Base-by-base conservation (phyloP, 2,888 invertebrate species). In the Dynastes tityus region DNA sequence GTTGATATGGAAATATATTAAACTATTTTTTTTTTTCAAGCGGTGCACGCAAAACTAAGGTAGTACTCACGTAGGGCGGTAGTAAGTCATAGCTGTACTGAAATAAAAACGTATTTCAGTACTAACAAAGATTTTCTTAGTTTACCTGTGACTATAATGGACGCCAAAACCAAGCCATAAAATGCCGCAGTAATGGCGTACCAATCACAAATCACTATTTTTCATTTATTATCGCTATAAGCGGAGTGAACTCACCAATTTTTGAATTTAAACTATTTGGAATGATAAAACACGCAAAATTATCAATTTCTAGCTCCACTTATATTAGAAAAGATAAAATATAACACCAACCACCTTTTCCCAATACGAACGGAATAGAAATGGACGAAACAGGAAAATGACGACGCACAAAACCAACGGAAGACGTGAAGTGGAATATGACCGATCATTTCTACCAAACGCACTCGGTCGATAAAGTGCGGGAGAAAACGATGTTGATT, bases 21-120 rank as follows among this genome's bases (percentile, higher is more conserved):
- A 22, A 58, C 13, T 37, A 37, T 37, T 37, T 5, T 49, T 53
- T 49, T 53, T 64, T 67, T 71, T 71, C 45, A 65, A 53, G 27
- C 45, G 64, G 61, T 13, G 40, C 32, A 40, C 22, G 45, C 40
- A 37, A 67, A 64, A 65, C 29, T 22, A 65, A 63, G 64, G 29
- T 37, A 53, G 16, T 79, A 70, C 85, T 86, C 84, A 87, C 87
- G 86, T 86, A 51, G 87, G 87, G 77, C 84, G 84, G 85, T 87
- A 87, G 85, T 87, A 87, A 83, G 86, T 87, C 87, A 87, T 87
- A 53, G 82, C 76, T 76, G 51, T 80, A 84, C 87, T 87, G 85
- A 83, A 86, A 87, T 83, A 82, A 81, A 86, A 85, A 86, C 29
- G 55, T 77, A 71, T 53, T 77, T 79, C 68, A 79, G 76, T 79